Conservation (phyloP, 2,113 vertebrate species). For the Gobius niger region DNA sequence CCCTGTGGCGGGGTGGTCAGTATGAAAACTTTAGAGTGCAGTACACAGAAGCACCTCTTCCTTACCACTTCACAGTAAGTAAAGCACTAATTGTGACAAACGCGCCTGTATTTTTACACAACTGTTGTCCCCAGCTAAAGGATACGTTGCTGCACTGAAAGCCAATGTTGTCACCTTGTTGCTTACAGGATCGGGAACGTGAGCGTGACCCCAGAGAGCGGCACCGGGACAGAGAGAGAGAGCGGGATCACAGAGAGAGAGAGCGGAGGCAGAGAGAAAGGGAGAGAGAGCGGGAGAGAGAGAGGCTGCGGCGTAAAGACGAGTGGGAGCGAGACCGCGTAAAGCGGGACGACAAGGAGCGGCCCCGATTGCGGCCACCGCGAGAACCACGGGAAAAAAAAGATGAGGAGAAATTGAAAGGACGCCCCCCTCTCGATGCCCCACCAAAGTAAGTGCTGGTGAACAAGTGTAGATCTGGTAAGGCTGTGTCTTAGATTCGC, state of each 20-base stretch:
- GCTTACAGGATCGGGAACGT: conserved; percentile 81
- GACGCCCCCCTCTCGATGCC: conserved; percentile 80
- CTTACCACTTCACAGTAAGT: conserved; percentile 90
- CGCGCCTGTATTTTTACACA: too few species aligned
- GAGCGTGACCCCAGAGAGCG: conserved; percentile 77
- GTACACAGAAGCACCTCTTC: conserved; percentile 90
- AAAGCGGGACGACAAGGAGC: conserved; percentile 90
- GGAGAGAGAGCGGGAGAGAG: conserved; percentile 87
- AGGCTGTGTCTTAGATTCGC: neutral
- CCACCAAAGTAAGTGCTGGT: conserved; percentile 81
- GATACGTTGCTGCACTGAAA: too few species aligned
- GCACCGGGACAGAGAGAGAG: conserved; percentile 81
- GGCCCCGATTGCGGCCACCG: conserved; percentile 84
- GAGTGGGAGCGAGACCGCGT: conserved; percentile 89
- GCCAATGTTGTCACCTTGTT: neutral
- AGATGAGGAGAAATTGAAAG: conserved; percentile 88
- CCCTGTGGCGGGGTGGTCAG: conserved; percentile 94
- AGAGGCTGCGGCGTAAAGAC: conserved; percentile 85
- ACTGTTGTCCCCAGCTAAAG: too few species aligned
- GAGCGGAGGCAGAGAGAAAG: conserved; percentile 84
- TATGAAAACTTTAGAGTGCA: conserved; percentile 99
- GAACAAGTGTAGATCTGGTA: neutral
- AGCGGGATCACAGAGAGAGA: conserved; percentile 81
- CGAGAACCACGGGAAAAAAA: conserved; percentile 87
- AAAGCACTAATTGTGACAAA: neutral